These are phyloP conservation scores for Euproctis similis DNA, from an alignment of 2,888 invertebrate genomes.

Conservation along the genomic window DNA sequence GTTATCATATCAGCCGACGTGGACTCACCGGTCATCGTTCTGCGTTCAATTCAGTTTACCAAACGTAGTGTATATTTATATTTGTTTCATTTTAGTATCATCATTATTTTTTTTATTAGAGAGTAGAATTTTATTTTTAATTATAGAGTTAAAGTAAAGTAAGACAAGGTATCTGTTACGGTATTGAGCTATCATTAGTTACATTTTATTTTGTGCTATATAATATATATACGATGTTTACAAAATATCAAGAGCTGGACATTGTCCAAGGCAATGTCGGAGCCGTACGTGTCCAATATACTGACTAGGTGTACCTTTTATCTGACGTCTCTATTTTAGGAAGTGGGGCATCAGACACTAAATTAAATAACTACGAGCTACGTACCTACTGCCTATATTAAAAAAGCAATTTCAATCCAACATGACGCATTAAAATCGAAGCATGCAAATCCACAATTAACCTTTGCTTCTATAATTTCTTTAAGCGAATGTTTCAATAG, in stretches of 20 bases:
- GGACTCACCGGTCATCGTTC: slow-evolving; percentile 58
- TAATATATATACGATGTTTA: slow-evolving; percentile 64
- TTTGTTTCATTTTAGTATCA: slow-evolving; percentile 28
- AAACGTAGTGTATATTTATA: slow-evolving; percentile 37
- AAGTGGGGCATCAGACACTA: slow-evolving; percentile 51
- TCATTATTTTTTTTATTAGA: slow-evolving; percentile 30
- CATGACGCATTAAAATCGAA: slow-evolving; percentile 25
- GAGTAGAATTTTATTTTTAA: slow-evolving; percentile 38
- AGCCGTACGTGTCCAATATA: slow-evolving; percentile 44
- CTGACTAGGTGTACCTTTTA: slow-evolving; percentile 55
- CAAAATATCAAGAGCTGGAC: slow-evolving; percentile 62
- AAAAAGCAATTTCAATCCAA: slow-evolving; percentile 17
- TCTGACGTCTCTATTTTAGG: slow-evolving; percentile 62
- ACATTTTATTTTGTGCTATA: slow-evolving; percentile 51
- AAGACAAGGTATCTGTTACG: slow-evolving; percentile 31
- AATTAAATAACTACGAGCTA: slow-evolving; percentile 34
- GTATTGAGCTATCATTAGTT: slow-evolving; percentile 42
- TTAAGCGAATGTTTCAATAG: slow-evolving; percentile 15
- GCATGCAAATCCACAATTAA: slow-evolving; percentile 50
- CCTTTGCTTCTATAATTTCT: slow-evolving; percentile 31
- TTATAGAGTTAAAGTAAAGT: slow-evolving; percentile 18
- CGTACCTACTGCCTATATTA: slow-evolving; percentile 26
- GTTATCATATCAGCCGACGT: slow-evolving; percentile 63
- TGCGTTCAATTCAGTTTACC: slow-evolving; percentile 46
- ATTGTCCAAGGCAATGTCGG: slow-evolving; percentile 64